Evolutionary conservation across 2,888 invertebrate species (phyloP).

Genomic region (Cephus pulcher): DNA sequence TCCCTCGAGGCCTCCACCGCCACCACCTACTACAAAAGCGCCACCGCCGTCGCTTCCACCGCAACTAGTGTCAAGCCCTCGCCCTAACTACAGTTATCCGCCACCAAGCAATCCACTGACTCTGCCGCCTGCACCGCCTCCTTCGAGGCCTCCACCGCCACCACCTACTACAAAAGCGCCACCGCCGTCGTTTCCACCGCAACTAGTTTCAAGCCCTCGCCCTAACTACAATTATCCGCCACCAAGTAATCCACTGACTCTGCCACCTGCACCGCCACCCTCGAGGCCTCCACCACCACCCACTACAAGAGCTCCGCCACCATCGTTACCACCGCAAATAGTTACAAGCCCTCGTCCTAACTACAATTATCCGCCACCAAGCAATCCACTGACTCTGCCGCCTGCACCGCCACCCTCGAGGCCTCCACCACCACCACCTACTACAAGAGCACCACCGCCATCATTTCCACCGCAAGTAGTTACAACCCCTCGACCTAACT

Average conservation of each 20-base stretch:
- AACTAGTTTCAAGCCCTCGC: conserved; percentile 22
- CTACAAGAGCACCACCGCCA: conserved; percentile 22
- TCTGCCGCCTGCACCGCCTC: conserved; percentile 54
- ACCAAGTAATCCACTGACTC: conserved; percentile 10
- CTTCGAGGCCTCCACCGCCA: conserved; percentile 62
- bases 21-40: conserved; percentile 17
- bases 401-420: conserved; percentile 24
- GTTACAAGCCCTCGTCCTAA: conserved; percentile 21
- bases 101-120: conserved; percentile 24
- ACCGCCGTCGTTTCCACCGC: conserved; percentile 27
- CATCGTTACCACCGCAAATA: conserved; percentile 25
- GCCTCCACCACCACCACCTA: conserved; percentile 22
- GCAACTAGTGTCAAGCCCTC: conserved; percentile 4
- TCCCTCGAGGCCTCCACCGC: neutral
- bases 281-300: conserved; percentile 24
- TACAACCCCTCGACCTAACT: conserved; percentile 20
- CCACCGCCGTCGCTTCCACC: conserved; percentile 19
- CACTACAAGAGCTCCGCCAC: conserved; percentile 19
- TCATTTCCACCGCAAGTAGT: conserved; percentile 23
- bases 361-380: conserved; percentile 12
- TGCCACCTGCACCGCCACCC: conserved; percentile 23
- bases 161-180: conserved; percentile 29
- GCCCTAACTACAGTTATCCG: conserved; percentile 13
- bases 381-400: conserved; percentile 11
- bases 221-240: conserved; percentile 14